Conservation (phyloP, 2,113 vertebrate genomes). For the Anser brachyrhynchus region DNA sequence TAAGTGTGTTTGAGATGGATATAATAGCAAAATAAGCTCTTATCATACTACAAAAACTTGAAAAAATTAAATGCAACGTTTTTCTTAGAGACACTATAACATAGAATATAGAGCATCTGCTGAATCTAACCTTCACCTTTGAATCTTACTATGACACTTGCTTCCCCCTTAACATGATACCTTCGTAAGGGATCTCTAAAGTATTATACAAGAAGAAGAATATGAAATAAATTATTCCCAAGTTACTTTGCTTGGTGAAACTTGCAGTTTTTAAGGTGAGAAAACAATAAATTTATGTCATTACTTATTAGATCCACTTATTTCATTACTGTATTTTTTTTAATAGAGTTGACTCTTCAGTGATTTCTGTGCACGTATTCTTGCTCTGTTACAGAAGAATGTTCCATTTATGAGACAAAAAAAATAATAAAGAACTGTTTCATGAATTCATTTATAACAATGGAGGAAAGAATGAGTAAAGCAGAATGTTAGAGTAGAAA, state of each 20-base stretch:
- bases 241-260: conserved; percentile 16
- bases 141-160: not conserved
- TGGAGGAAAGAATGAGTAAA: conserved; percentile 71
- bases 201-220: not conserved
- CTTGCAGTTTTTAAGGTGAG: not conserved
- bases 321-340: conserved; percentile 24
- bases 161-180: not conserved
- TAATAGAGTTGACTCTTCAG: not conserved
- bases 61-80: not conserved
- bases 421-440: conserved; percentile 56
- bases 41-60: not conserved
- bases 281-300: not conserved
- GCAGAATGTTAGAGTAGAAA: conserved; percentile 47
- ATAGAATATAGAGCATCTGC: not conserved
- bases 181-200: conserved; percentile 14
- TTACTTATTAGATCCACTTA: conserved; percentile 40
- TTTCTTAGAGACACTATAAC: not conserved
- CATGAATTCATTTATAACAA: conserved; percentile 66
- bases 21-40: conserved; percentile 41
- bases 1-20: not conserved
- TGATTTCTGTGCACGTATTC: conserved; percentile 1
- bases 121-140: conserved; percentile 8
- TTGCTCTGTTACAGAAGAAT: conserved; percentile 47
- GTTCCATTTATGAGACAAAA: conserved; percentile 51
- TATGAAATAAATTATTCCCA: not conserved